These are phyloP conservation scores for Centropus bengalensis DNA, from an alignment of 2,113 vertebrate genomes.

Conservation along the genomic window DNA sequence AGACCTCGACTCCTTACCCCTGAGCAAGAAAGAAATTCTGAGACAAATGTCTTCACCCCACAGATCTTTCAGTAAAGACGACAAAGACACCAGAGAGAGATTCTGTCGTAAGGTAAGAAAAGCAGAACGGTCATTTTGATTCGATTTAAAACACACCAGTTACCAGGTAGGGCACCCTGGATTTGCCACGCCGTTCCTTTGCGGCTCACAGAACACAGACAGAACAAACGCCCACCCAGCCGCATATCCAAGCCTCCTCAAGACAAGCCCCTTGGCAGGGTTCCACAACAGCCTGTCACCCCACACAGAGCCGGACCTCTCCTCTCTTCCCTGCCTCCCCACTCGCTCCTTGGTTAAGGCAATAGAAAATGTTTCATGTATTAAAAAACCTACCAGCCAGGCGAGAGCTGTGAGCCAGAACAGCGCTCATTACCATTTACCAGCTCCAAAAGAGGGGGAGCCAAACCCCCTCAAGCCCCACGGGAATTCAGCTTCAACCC, in stretches of 20 bases:
- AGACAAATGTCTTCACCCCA: constrained; percentile 92
- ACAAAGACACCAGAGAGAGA: constrained; percentile 77
- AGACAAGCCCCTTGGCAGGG: background rate
- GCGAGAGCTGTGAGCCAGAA: background rate
- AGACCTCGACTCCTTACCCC: constrained; percentile 83
- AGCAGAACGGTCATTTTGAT: background rate
- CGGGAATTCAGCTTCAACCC: background rate
- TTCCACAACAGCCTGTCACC: no score
- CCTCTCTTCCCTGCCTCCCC: background rate
- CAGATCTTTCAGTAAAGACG: constrained; percentile 76
- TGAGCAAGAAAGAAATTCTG: constrained; percentile 90
- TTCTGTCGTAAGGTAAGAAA: constrained; percentile 88
- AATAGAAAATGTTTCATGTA: background rate
- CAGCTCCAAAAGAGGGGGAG: background rate
- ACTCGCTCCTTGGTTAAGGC: background rate
- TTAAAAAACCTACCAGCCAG: background rate
- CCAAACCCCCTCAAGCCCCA: fast-evolving
- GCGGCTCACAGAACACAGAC: background rate
- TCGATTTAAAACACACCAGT: background rate
- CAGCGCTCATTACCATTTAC: background rate
- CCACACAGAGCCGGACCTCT: background rate
- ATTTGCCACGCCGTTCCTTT: background rate
- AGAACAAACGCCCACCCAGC: background rate
- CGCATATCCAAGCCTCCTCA: background rate
- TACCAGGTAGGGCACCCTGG: background rate